Base-by-base conservation (phyloP, 2,113 vertebrate species). In the Leptobrachium leishanense region DNA sequence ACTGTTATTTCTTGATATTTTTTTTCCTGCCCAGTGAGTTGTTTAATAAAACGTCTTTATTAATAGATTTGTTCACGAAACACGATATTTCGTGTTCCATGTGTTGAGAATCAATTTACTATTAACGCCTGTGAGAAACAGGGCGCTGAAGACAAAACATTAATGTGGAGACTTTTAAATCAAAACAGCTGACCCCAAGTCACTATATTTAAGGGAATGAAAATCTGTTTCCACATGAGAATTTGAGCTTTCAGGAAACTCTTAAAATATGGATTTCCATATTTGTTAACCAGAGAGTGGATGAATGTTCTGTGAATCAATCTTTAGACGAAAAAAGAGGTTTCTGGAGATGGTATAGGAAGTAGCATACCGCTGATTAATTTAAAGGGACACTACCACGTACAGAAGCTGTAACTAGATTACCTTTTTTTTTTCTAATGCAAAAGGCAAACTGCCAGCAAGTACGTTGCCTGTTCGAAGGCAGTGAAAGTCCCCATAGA, bases 21-120 rank as follows among this genome's bases (percentile, higher is more conserved):
- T 43, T 64, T 43, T 72, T 72, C 66, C 50, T 65, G 71, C 46
- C 77, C 54, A 72, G 59, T 65, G 69, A 72, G 50, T 79, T 66
- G 69, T 72, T 79, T 79, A 79, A 79, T 72, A 72, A 66, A 11
- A 9, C 55, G 71, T 50, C 77, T 79, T 65, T 79, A 79, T 79
- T 79, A 79, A 79, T 79, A 79, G 77, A 79, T 79, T 79, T 72
- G 77, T 72, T 79, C 77, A 72, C 62, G 59, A 79, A 79, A 79
- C 77, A 72, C 59, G 69, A 79, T 64, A 79, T 63, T 66, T 68
- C 53, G 15, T 66, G 64, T 72, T 72, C 77, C 69, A 79, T 72
- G 77, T 72, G 77, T 66, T 70, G 77, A 72, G 77, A 79, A 72
- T 79, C 77, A 79, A 79, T 79, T 79, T 79, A 79, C 68, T 79